Percentiles rank a stretch among this genome's conserved stretches.
These are phyloP conservation scores for Octodon degus DNA, from an alignment of 2,113 vertebrate species.

Conservation along the genomic window DNA sequence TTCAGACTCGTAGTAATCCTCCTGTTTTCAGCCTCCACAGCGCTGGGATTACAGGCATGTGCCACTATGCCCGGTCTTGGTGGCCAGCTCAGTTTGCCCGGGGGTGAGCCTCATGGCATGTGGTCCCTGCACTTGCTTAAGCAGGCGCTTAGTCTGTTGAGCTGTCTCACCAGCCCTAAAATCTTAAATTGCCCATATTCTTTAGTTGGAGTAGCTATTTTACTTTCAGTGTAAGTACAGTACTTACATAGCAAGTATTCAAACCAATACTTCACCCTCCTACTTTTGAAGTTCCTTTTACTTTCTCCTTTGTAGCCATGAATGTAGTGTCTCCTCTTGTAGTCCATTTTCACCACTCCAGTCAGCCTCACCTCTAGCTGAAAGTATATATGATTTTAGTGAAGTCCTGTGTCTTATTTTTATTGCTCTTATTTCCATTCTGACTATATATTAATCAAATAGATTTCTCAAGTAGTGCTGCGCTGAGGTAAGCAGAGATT, in stretches of 20 bases:
- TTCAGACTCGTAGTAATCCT: too few species aligned
- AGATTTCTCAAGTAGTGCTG: conserved; percentile 7
- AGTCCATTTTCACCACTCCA: not conserved
- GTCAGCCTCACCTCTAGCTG: not conserved
- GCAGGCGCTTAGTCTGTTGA: too few species aligned
- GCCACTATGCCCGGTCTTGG: too few species aligned
- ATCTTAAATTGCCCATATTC: not conserved
- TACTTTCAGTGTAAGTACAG: not conserved
- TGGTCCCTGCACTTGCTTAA: too few species aligned
- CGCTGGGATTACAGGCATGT: too few species aligned
- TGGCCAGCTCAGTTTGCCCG: too few species aligned
- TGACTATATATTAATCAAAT: not conserved
- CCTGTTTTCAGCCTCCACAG: too few species aligned
- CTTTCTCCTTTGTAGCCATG: not conserved
- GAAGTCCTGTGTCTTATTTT: conserved; percentile 15
- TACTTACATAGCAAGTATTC: not conserved
- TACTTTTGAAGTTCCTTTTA: not conserved
- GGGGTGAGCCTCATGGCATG: too few species aligned
- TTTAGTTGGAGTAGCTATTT: not conserved
- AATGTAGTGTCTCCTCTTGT: not conserved
- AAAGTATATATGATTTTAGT: not conserved
- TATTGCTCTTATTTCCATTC: not conserved
- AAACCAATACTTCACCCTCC: not conserved
- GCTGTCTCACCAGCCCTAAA: not conserved
- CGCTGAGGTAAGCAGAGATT: not conserved